These are phyloP conservation scores for Rhinopomastus cyanomelas DNA, from an alignment of 2,113 vertebrate species.

Conservation along the genomic window DNA sequence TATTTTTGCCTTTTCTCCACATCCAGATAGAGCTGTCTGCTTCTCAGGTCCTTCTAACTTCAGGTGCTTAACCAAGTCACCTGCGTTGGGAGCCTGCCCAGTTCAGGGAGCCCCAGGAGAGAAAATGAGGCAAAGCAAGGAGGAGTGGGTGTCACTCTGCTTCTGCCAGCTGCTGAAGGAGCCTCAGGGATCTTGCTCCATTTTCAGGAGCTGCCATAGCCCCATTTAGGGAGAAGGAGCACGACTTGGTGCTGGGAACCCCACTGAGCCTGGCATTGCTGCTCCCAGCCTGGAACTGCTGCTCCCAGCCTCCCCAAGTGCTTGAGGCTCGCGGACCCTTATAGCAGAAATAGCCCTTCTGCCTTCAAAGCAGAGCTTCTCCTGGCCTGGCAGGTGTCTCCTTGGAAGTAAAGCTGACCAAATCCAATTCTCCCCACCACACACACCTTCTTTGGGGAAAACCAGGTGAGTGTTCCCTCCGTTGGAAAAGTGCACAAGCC, in stretches of 20 bases:
- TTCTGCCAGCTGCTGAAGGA: not conserved
- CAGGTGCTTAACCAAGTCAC: not conserved
- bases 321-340: not conserved
- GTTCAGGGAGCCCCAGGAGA: not conserved
- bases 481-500: not conserved
- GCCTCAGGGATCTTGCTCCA: not conserved
- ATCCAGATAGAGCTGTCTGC: not conserved
- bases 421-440: not conserved
- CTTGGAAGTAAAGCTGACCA: not conserved
- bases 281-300: not conserved
- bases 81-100: not conserved
- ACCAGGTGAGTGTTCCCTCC: accelerated
- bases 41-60: not conserved
- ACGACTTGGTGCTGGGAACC: not conserved
- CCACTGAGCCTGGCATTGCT: not conserved
- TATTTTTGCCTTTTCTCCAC: not conserved
- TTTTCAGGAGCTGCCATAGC: not conserved
- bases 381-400: not conserved
- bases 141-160: accelerated
- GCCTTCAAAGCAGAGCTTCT: not conserved
- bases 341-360: not conserved
- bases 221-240: not conserved
- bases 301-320: not conserved
- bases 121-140: not conserved
- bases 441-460: not conserved